A percentile compares a stretch with the other conserved stretches of the same genome.
Conservation (phyloP, 2,888 invertebrate species). For the Agrotis segetum region DNA sequence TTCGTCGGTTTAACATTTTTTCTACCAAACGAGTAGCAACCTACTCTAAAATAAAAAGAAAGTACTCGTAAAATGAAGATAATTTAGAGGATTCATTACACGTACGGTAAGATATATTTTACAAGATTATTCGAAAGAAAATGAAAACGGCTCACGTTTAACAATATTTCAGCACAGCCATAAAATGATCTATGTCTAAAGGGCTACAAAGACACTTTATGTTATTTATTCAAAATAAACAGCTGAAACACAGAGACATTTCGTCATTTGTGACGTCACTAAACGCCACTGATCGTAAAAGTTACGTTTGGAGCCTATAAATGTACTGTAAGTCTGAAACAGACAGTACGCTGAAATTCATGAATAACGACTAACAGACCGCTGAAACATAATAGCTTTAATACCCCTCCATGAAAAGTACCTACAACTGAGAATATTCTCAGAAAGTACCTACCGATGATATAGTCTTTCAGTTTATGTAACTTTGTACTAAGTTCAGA, state of each 20-base stretch:
- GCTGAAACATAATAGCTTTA: slow-evolving; percentile 39
- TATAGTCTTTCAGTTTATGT: slow-evolving; percentile 31
- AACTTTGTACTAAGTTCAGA: slow-evolving; percentile 21
- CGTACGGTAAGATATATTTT: too few relatives aligned
- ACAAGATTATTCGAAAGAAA: too few relatives aligned
- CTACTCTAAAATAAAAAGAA: too few relatives aligned
- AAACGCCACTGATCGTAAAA: slow-evolving; percentile 58
- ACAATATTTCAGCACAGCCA: slow-evolving; percentile 13
- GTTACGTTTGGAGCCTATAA: slow-evolving; percentile 58
- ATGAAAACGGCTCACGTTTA: slow-evolving; percentile 4
- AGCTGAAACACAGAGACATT: slow-evolving; percentile 24
- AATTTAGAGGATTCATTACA: too few relatives aligned
- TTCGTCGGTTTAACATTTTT: too few relatives aligned
- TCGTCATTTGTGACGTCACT: slow-evolving; percentile 39
- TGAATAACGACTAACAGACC: slow-evolving; percentile 40
- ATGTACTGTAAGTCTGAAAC: slow-evolving; percentile 40
- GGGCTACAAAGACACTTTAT: slow-evolving; percentile 34
- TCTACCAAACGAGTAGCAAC: too few relatives aligned
- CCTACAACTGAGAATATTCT: slow-evolving; percentile 27
- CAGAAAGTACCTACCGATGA: slow-evolving; percentile 7
- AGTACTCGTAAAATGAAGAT: too few relatives aligned
- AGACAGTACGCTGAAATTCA: slow-evolving; percentile 33
- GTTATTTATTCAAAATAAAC: slow-evolving; percentile 38
- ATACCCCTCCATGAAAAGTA: slow-evolving; percentile 42
- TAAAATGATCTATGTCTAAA: slow-evolving; percentile 16